phyloP scores from a whole-genome alignment of 2,113 vertebrate species.

The Protobothrops flavoviridis region DNA sequence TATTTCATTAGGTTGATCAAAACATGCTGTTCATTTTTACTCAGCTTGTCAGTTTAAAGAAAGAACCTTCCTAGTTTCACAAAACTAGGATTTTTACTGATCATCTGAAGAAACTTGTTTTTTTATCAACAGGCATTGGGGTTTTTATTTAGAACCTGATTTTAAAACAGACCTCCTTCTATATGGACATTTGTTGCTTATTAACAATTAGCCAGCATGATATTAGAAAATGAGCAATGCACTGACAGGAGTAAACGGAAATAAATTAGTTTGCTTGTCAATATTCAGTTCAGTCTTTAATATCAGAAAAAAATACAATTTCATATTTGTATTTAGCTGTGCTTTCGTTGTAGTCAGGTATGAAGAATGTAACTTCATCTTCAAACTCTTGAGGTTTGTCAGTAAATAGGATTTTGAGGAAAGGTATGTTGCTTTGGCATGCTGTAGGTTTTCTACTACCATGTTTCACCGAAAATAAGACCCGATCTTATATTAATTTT shows the following conservation, averaged over 20 bases:
- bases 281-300: slow-evolving; percentile 54
- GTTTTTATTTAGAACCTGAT: not conserved
- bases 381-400: not conserved
- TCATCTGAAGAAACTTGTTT: not conserved
- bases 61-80: not conserved
- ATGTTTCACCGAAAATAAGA: too few relatives aligned
- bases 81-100: not conserved
- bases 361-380: not conserved
- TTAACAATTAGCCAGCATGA: not conserved
- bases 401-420: not conserved
- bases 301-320: slow-evolving; percentile 54
- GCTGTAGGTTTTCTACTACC: not conserved
- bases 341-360: slow-evolving; percentile 21
- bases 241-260: not conserved
- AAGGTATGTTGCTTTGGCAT: not conserved
- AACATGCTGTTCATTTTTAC: not conserved
- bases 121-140: not conserved
- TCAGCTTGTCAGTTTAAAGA: not conserved
- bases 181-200: not conserved
- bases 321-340: slow-evolving; percentile 10
- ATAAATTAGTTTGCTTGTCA: not conserved
- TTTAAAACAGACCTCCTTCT: not conserved
- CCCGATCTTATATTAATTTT: too few relatives aligned
- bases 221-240: not conserved
- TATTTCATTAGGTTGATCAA: not conserved